A percentile compares a stretch with the other conserved stretches of the same genome.
Evolutionary conservation across 1,140 invertebrate genomes (phyloP).

Genomic region (Galendromus occidentalis): DNA sequence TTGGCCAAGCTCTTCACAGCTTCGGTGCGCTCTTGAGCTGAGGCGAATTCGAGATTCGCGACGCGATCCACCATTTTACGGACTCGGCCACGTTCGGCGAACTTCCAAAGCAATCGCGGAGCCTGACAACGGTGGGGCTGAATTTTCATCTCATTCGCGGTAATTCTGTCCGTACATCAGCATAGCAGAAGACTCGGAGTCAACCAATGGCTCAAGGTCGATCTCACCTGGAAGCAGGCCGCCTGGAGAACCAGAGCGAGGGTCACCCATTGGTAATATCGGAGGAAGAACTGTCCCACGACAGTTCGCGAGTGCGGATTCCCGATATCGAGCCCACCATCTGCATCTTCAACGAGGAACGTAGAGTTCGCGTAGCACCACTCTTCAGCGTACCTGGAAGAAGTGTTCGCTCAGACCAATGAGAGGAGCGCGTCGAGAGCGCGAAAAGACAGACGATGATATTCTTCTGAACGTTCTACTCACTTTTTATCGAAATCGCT

Average conservation of each 20-base stretch:
- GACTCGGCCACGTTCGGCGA: neutral
- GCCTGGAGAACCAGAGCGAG: neutral
- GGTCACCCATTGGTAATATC: slow-evolving; percentile 5
- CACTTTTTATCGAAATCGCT: neutral
- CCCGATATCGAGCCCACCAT: neutral
- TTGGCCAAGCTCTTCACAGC: neutral
- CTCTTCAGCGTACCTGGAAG: neutral
- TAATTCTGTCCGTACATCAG: too few species aligned
- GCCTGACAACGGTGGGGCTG: neutral
- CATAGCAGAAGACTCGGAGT: too few species aligned
- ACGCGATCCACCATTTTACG: neutral
- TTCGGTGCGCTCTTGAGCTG: neutral
- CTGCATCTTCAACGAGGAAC: neutral
- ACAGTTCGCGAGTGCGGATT: neutral
- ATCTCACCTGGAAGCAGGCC: slow-evolving; percentile 4
- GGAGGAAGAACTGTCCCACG: neutral
- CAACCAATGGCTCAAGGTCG: too few species aligned
- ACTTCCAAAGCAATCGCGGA: neutral
- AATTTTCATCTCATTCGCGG: too few species aligned
- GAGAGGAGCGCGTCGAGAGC: too few species aligned
- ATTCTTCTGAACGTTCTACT: too few species aligned
- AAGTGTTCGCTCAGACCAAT: too few species aligned
- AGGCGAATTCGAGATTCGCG: neutral
- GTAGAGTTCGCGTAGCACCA: neutral
- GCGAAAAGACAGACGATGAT: too few species aligned